These are phyloP conservation scores for Ectemnius continuus DNA, from an alignment of 2,888 invertebrate genomes.

Conservation along the genomic window DNA sequence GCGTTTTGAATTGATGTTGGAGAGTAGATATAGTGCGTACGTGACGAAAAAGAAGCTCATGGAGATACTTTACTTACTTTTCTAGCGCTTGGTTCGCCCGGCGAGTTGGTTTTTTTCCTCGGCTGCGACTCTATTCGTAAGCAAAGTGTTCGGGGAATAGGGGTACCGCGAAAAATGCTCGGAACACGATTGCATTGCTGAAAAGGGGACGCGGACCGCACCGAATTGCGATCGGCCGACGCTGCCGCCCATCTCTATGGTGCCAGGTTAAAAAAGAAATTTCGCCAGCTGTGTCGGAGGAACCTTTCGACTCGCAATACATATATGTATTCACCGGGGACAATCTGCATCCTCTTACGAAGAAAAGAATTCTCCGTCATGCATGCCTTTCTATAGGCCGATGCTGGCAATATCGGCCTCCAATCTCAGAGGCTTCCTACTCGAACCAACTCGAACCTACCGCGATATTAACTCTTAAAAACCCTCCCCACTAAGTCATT, in stretches of 20 bases:
- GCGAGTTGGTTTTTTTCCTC: not conserved
- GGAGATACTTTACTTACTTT: too few species aligned
- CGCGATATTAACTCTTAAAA: too few species aligned
- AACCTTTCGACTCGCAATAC: conserved; percentile 18
- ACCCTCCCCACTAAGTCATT: too few species aligned
- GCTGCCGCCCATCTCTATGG: conserved; percentile 4
- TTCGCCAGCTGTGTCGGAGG: conserved; percentile 4
- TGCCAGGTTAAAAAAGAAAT: conserved; percentile 33
- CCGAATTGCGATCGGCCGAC: conserved; percentile 12
- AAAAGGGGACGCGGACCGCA: conserved; percentile 42
- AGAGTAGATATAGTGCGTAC: too few species aligned
- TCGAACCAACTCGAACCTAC: too few species aligned
- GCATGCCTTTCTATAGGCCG: too few species aligned
- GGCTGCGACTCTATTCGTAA: conserved; percentile 8
- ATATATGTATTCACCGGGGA: not conserved
- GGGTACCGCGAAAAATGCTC: conserved; percentile 29
- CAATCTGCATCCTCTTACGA: conserved; percentile 12
- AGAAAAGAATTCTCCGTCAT: too few species aligned
- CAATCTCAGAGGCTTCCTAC: too few species aligned
- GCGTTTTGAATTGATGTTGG: too few species aligned
- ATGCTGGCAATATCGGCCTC: too few species aligned
- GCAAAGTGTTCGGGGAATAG: conserved; percentile 16
- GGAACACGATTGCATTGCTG: conserved; percentile 33
- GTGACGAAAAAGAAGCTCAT: too few species aligned
- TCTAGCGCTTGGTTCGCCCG: too few species aligned